phyloP scores from a whole-genome alignment of 2,888 invertebrate genomes.

The Dryadula phaetusa region DNA sequence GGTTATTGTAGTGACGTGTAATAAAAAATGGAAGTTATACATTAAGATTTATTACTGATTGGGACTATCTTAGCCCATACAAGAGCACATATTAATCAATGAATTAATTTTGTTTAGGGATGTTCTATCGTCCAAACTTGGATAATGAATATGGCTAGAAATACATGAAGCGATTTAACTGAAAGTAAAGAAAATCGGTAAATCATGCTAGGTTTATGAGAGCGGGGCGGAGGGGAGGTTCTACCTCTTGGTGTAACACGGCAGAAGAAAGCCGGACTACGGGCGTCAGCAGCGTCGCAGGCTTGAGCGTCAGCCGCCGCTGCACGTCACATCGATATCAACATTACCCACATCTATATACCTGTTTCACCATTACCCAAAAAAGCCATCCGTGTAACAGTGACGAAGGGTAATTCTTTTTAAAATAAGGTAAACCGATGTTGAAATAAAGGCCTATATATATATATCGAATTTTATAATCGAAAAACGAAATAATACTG shows the following conservation, averaged over 20 bases:
- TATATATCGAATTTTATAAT: too few relatives aligned
- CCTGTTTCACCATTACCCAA: neutral
- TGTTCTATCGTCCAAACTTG: neutral
- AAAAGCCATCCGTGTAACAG: neutral
- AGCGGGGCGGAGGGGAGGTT: conserved; percentile 13
- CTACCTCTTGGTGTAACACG: conserved; percentile 70
- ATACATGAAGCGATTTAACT: neutral
- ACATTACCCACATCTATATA: neutral
- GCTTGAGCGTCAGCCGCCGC: conserved; percentile 68
- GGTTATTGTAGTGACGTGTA: neutral
- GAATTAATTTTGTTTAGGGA: too few relatives aligned
- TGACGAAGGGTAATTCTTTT: too few relatives aligned
- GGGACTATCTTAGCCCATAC: neutral
- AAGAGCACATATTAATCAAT: too few relatives aligned
- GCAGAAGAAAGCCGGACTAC: conserved; percentile 69
- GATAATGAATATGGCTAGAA: neutral
- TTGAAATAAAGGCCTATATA: too few relatives aligned
- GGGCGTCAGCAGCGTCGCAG: conserved; percentile 65
- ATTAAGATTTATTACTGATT: neutral
- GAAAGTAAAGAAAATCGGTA: neutral
- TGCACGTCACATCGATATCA: conserved; percentile 46
- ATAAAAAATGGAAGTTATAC: neutral
- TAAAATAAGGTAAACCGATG: too few relatives aligned
- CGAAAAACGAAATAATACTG: too few relatives aligned
- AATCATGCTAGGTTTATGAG: conserved; percentile 12